phyloP scores from a whole-genome alignment of 37 sponge, comb jelly and placozoan genomes.

The Diacarnus erythraeanus region DNA sequence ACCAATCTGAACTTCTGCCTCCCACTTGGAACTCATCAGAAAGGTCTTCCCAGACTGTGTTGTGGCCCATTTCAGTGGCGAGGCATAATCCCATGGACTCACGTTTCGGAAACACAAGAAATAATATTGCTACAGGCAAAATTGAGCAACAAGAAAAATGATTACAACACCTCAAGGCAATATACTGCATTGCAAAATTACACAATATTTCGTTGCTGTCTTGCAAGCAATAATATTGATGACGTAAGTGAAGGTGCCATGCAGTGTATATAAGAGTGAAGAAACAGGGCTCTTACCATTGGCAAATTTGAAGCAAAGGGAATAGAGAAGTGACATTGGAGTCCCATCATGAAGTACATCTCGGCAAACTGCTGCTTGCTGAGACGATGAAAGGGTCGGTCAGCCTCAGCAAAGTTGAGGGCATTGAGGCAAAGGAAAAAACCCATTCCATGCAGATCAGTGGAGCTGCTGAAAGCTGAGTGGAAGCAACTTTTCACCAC shows the following conservation, averaged over 20 bases:
- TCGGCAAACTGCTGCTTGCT: slow-evolving; percentile 33
- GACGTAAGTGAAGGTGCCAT: background rate
- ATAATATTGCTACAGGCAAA: slow-evolving; percentile 42
- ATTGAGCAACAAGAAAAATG: background rate
- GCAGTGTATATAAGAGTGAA: background rate
- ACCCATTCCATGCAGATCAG: slow-evolving; percentile 43
- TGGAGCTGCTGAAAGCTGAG: no score
- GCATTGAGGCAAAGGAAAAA: slow-evolving; percentile 59
- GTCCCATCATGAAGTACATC: slow-evolving; percentile 51
- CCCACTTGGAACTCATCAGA: slow-evolving; percentile 47
- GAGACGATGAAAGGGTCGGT: slow-evolving; percentile 14
- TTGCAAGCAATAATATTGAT: background rate
- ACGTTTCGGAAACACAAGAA: slow-evolving; percentile 41
- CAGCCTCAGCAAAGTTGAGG: slow-evolving; percentile 69
- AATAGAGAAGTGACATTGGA: slow-evolving; percentile 52
- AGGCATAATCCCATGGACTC: slow-evolving; percentile 15
- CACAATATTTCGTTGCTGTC: background rate
- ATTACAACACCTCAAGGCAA: background rate
- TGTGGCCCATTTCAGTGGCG: slow-evolving; percentile 39
- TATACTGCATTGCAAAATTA: background rate
- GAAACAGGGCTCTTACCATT: slow-evolving; percentile 41
- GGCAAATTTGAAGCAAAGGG: slow-evolving; percentile 27
- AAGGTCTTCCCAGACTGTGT: slow-evolving; percentile 38
- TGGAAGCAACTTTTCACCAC: background rate
- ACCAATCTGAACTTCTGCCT: slow-evolving; percentile 33